Evolutionary conservation across 2,797 vertebrate genomes (phyloP), one percentile per base, ranked within the genome.

Genomic region (Orestias chungarensis): DNA sequence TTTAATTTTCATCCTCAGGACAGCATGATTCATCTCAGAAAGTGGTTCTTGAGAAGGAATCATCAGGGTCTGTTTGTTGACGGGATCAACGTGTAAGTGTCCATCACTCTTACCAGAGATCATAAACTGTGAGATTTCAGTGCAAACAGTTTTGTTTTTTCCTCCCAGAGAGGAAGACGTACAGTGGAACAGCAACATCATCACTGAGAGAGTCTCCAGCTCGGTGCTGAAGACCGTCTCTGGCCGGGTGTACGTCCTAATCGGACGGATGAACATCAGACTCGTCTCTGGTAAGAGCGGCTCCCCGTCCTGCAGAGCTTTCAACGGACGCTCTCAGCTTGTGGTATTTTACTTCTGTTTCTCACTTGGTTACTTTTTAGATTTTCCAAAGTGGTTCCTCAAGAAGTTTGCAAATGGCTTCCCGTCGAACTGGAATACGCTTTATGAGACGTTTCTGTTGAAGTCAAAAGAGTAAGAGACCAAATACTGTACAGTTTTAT

Each of bases 101-200:
- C 64, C 59, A 12, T 29, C 1, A 1, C 72, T 31, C 17, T 71
- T 33, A 55, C 27, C 6, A 49, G 2, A n/a, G n/a, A 23, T 25
- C 25, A 10, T 52, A 6, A 14, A 40, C 7, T 68, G 52, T 74
- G 6, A 55, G 2, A 3, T 27, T 29, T 29, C n/a, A 66, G 47
- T 8, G 23, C 55, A n/a, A 0, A 70, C 68, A n/a, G 2, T 18
- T 44, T 3, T 55, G 0, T 78, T 1, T 70, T 77, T 65, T 67
- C 44, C 33, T 29, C 25, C 15, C 64, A 95, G 95, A 65, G 88
- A 93, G 2, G 64, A 88, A n/a, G 89, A 87, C n/a, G 71, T 89
- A 40, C 82, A 71, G 0, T 95, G 95, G 95, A 92, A 95, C 81
- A 95, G 93, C 61, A 95, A 93, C 84, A 75, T 92, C 73, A 88